Evolutionary conservation across 2,888 invertebrate species (phyloP), one percentile per base, ranked within the genome.

Genomic region (Rhodophaea formosa): DNA sequence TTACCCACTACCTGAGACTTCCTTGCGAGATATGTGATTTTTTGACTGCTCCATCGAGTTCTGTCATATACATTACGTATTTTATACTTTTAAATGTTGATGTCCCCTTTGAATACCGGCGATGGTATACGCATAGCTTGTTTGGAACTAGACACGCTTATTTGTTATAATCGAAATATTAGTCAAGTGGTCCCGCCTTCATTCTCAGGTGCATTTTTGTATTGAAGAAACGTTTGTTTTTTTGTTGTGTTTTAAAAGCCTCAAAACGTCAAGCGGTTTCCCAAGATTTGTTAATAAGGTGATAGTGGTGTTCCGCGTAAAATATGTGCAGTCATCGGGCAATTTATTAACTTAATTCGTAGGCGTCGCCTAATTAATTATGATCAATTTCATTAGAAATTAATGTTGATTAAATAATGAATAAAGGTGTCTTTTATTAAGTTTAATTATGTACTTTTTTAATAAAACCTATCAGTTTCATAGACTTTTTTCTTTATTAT

Each of bases 121-220:
- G 75, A 70, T 83, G 79, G 59, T 78, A 51, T 1, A 1, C 0
- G 42, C 56, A 61, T 42, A 55, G 6, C 7, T 15, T 8, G 62
- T 58, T 49, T 63, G 53, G 39, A 29, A 64, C 77, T 58, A 68
- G 67, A 73, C 69, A 71, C 76, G 79, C 75, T 82, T 77, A 81
- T 85, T 81, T 80, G 80, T 86, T 81, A 81, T 85, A 82, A 88
- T 86, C 84, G 85, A 80, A 82, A 84, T 90, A 86, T 88, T 88
- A 88, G 88, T 88, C 81, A 88, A 88, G 88, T 87, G 82, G 85
- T 72, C 80, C 88, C 89, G 86, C 89, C 89, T 88, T 85, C 88
- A 88, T 89, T 88, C 89, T 90, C 90, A 90, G 90, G 89, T 90
- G 90, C 89, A 88, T 90, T 88, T 89, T 89, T 89, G 88, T 87